Base-by-base conservation (phyloP, 2,888 invertebrate genomes). In the Catotricha subobsoleta region DNA sequence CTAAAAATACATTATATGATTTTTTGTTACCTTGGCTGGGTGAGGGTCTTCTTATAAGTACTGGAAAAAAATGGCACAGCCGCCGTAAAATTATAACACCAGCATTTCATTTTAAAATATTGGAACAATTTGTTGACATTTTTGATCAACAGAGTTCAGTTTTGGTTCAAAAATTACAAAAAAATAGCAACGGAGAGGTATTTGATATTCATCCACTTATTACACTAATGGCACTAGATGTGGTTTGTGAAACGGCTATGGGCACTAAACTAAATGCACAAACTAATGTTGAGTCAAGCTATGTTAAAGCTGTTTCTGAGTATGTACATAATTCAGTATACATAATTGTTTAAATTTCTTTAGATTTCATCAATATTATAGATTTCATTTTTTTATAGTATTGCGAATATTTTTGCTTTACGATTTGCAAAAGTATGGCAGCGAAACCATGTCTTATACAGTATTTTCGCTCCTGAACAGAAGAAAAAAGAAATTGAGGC, bases 241-340 rank as follows among this genome's bases (percentile, higher is more conserved):
- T 72, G 25, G 72, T 76, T 45, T 71, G 73, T 54, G 87, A 88
- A 64, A 77, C 83, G 6, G 80, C 88, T 10, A 90, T 90, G 87
- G 88, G 87, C 1, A 71, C 74, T 9, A 68, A 71, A 21, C 64
- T 83, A 1, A 67, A 80, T 53, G 81, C 84, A 0, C 84, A 87
- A 56, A 63, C 64, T 6, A 64, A 78, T 52, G 65, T 65, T 7
- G 68, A 79, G 47, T 77, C 78, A 0, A 69, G 73, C 47, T 87
- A 84, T 54, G 80, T 84, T 1, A 64, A 67, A 50, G 74, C 79
- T n/a, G 76, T 86, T 23, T 74, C 75, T 59, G 67, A 67, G 78
- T 79, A 64, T 69, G 71, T 42, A 44, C 5, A 8, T 25, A 8
- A 25, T 25, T 25, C 10, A 8, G 25, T 8, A 10, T 25, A 10